A percentile compares a stretch with the other conserved stretches of the same genome.
Evolutionary conservation across 30 jellyfish, hydroid and myxozoan species (phyloP).

Genomic region (Turritopsis rubra): DNA sequence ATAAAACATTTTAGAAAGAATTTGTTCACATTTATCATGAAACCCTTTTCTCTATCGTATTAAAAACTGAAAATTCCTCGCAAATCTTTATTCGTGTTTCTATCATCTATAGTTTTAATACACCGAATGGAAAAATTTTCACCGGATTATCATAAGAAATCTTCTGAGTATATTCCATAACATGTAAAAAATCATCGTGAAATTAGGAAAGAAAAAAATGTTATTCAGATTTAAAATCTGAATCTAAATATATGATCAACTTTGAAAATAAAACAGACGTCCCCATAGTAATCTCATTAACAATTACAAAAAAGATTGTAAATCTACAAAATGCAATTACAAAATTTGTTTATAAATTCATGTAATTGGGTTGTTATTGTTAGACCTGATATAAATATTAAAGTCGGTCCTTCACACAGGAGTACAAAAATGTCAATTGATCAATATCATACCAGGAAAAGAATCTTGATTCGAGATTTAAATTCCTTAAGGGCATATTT

Average conservation of each 20-base stretch:
- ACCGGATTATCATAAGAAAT: too few species aligned
- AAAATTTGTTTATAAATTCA: background rate
- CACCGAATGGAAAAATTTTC: too few species aligned
- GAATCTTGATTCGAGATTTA: background rate
- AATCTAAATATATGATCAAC: background rate
- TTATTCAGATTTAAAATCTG: too few species aligned
- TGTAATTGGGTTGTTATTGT: background rate
- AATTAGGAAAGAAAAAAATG: background rate
- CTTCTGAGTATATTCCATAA: background rate
- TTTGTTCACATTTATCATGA: too few species aligned
- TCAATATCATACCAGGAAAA: background rate
- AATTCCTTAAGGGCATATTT: background rate
- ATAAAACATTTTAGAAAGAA: too few species aligned
- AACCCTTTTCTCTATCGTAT: too few species aligned
- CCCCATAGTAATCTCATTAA: background rate
- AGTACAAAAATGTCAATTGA: background rate
- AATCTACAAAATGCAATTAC: background rate
- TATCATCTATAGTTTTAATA: too few species aligned
- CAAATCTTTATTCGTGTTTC: too few species aligned
- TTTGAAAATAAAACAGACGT: background rate
- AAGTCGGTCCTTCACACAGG: background rate
- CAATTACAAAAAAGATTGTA: background rate
- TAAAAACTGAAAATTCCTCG: too few species aligned
- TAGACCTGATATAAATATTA: too few species aligned
- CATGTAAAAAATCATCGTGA: background rate